Conservation (phyloP, 2,113 vertebrate species). For the Okapia johnstoni region DNA sequence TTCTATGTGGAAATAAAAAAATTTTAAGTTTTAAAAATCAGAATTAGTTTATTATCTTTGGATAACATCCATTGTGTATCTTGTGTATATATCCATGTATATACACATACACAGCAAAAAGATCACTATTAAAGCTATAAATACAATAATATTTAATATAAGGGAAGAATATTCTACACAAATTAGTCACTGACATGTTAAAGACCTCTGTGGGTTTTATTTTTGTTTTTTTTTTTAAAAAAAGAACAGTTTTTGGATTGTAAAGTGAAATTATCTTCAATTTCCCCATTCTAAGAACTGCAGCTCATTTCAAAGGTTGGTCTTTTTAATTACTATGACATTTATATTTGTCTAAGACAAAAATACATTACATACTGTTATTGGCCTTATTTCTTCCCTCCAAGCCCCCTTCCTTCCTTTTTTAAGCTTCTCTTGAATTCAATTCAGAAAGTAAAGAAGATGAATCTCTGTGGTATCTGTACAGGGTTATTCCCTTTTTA, state of each 20-base stretch:
- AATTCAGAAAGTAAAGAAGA: neutral
- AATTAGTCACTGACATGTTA: neutral
- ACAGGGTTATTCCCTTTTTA: neutral
- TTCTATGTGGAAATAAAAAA: neutral
- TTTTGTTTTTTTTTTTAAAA: neutral
- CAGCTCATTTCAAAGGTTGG: neutral
- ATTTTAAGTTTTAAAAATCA: conserved; percentile 5
- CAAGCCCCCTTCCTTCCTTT: accelerated
- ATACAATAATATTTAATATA: conserved; percentile 14
- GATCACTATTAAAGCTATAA: neutral
- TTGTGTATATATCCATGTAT: neutral
- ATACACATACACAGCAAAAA: neutral
- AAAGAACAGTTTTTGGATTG: neutral
- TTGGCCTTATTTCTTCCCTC: neutral
- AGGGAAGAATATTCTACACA: conserved; percentile 1
- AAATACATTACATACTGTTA: neutral
- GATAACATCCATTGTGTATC: neutral
- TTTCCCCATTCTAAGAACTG: neutral
- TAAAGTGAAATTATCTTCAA: conserved; percentile 47
- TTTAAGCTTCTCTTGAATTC: neutral
- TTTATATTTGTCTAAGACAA: conserved; percentile 2
- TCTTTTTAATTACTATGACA: neutral
- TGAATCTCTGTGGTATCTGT: neutral
- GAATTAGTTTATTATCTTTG: neutral
- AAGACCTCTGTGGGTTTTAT: neutral